A percentile compares a stretch with the other conserved stretches of the same genome.
phyloP scores from a whole-genome alignment of 2,797 vertebrate species.

The Mergus octosetaceus region DNA sequence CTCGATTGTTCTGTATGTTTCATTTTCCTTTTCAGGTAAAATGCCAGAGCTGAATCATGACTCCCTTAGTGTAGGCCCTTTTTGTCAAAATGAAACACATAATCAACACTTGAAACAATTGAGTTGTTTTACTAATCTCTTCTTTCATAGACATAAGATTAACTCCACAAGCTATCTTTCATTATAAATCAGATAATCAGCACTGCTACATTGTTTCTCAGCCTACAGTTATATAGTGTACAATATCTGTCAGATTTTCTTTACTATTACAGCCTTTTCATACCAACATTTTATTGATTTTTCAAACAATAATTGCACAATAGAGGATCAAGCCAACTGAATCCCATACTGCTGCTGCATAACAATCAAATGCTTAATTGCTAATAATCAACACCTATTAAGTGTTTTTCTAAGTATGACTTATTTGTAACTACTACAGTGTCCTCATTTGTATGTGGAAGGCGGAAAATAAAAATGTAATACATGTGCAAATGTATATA shows the following conservation, averaged over 20 bases:
- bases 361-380: constrained; percentile 46
- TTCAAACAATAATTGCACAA: constrained; percentile 40
- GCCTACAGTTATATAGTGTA: neutral
- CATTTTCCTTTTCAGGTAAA: constrained; percentile 12
- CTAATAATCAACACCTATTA: constrained; percentile 21
- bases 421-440: constrained; percentile 4
- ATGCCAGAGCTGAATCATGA: constrained; percentile 23
- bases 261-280: constrained; percentile 3
- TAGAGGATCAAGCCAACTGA: constrained; percentile 23
- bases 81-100: constrained; percentile 43
- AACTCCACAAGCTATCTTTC: constrained; percentile 29
- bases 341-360: neutral
- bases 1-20: constrained; percentile 17
- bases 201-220: constrained; percentile 23
- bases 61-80: neutral
- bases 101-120: constrained; percentile 59
- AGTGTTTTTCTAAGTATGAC: neutral
- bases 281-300: constrained; percentile 30
- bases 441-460: neutral
- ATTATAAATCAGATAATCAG: constrained; percentile 50
- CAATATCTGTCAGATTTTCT: neutral
- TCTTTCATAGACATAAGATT: constrained; percentile 34
- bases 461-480: neutral
- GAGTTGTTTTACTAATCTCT: constrained; percentile 36
- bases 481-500: neutral